Percentiles rank a stretch among this genome's conserved stretches.
These are phyloP conservation scores for Triplophysa bombifrons DNA, from an alignment of 2,797 vertebrate species.

Conservation along the genomic window DNA sequence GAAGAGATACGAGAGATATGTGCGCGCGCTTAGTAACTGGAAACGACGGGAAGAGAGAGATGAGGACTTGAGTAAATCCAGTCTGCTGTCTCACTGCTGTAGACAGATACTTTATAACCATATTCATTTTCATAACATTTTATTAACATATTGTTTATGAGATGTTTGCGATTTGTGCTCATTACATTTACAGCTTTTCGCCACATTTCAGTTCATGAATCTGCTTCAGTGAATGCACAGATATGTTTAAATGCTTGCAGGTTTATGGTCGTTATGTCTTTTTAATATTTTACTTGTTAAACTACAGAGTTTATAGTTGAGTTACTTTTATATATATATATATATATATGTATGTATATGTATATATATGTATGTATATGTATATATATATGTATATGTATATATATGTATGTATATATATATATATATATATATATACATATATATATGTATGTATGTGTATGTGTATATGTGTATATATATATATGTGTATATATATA, in stretches of 20 bases:
- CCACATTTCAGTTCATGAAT: not conserved
- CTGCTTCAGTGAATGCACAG: slow-evolving; percentile 26
- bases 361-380: no score
- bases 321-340: slow-evolving; percentile 22
- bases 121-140: not conserved
- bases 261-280: not conserved
- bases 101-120: not conserved
- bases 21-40: not conserved
- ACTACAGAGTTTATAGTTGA: not conserved
- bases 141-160: not conserved
- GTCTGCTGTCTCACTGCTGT: not conserved
- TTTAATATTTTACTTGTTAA: not conserved
- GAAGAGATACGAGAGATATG: not conserved
- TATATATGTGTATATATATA: no score
- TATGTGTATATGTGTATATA: no score
- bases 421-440: no score
- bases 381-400: no score
- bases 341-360: no score
- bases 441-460: no score
- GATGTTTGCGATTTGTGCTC: not conserved
- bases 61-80: not conserved
- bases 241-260: not conserved
- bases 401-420: no score
- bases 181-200: not conserved
- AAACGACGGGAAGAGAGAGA: slow-evolving; percentile 4